phyloP scores from a whole-genome alignment of 2,797 vertebrate genomes.

The Darevskia mixta region DNA sequence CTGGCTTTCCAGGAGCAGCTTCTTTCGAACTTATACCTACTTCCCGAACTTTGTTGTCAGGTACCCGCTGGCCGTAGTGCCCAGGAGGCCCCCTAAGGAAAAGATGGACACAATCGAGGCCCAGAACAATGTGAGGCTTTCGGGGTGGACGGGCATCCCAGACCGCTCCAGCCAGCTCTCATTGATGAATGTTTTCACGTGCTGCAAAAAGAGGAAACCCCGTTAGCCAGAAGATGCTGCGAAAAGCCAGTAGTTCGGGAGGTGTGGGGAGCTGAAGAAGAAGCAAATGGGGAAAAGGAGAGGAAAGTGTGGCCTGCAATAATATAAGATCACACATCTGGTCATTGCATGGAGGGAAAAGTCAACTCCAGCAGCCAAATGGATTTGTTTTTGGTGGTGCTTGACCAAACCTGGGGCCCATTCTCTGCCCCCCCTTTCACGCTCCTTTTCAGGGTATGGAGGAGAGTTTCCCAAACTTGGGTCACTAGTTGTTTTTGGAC shows the following conservation, averaged over 20 bases:
- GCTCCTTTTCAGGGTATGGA: no score
- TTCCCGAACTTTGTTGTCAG: slow-evolving; percentile 88
- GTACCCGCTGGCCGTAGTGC: slow-evolving; percentile 88
- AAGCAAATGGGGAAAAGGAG: background rate
- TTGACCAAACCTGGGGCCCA: background rate
- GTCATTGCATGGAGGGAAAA: background rate
- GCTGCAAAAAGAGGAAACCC: slow-evolving; percentile 73
- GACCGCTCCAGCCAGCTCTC: slow-evolving; percentile 86
- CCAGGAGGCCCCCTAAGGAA: slow-evolving; percentile 88
- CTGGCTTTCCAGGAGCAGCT: background rate
- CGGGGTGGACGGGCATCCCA: slow-evolving; percentile 80
- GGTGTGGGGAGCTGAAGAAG: background rate
- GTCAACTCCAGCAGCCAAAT: background rate
- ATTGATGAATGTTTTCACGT: slow-evolving; percentile 91
- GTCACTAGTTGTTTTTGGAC: no score
- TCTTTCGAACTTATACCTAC: slow-evolving; percentile 75
- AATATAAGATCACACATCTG: background rate
- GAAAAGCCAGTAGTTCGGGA: no score
- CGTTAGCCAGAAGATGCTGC: background rate
- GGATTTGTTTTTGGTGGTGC: background rate
- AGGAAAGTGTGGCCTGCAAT: no score
- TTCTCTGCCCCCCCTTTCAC: no score
- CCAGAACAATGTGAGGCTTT: slow-evolving; percentile 88
- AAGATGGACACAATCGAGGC: slow-evolving; percentile 89
- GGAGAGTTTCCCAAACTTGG: no score